Percentiles rank a stretch among this genome's conserved stretches.
Evolutionary conservation across 2,113 vertebrate species (phyloP).

Genomic region (Sialia sialis): DNA sequence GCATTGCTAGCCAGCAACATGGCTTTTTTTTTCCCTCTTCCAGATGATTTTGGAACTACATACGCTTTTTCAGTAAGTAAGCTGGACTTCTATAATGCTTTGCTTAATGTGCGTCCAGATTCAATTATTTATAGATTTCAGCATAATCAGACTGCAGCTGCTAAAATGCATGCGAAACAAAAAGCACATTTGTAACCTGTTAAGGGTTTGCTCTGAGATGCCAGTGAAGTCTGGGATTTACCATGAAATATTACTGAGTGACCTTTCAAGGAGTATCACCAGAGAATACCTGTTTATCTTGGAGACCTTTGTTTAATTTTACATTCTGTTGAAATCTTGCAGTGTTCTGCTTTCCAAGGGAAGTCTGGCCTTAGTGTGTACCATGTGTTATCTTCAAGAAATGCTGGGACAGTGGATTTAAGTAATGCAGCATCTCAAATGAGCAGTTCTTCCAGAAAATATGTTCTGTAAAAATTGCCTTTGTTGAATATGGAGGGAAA

Average conservation of each 20-base stretch:
- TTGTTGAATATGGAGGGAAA: not conserved
- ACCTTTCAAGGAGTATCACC: conserved; percentile 34
- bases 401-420: not conserved
- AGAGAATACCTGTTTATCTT: conserved; percentile 23
- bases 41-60: conserved; percentile 43
- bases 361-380: not conserved
- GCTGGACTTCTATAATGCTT: conserved; percentile 40
- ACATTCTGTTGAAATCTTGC: not conserved
- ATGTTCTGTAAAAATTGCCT: not conserved
- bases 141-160: conserved; percentile 48
- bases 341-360: not conserved
- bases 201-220: not conserved
- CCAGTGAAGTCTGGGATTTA: not conserved
- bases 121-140: conserved; percentile 67
- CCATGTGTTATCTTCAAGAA: conserved; percentile 8
- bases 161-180: conserved; percentile 37
- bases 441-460: conserved; percentile 4
- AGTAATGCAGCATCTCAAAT: conserved; percentile 1
- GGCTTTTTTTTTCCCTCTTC: not conserved
- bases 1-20: not conserved
- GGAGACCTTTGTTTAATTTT: conserved; percentile 10
- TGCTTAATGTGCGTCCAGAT: conserved; percentile 58
- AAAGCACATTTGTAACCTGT: conserved; percentile 14
- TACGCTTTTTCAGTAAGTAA: conserved; percentile 53
- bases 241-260: not conserved